A percentile compares a stretch with the other conserved stretches of the same genome.
Evolutionary conservation across 1,140 invertebrate genomes (phyloP).

Genomic region (Protaetia brevitarsis): DNA sequence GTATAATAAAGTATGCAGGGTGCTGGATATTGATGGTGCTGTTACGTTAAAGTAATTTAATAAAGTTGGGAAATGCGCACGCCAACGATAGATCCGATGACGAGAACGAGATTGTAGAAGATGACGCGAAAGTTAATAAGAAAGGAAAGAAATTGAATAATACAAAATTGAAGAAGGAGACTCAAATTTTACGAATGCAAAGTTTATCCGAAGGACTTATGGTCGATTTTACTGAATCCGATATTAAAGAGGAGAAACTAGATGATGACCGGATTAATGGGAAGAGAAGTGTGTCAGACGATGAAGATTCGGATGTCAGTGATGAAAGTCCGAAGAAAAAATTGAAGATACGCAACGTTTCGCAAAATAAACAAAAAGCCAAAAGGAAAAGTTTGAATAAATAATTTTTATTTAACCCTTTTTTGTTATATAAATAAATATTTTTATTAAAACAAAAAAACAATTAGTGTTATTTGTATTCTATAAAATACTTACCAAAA

Average conservation of each 20-base stretch:
- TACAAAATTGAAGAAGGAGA: conserved; percentile 51
- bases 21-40: conserved; percentile 46
- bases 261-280: neutral
- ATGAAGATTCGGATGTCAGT: neutral
- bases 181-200: conserved; percentile 47
- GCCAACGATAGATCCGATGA: conserved; percentile 22
- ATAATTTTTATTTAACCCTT: too few species aligned
- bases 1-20: conserved; percentile 50
- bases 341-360: conserved; percentile 30
- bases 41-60: conserved; percentile 35
- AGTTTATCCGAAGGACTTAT: conserved; percentile 48
- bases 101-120: neutral
- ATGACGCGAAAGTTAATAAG: neutral
- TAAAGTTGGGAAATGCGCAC: conserved; percentile 34
- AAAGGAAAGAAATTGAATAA: conserved; percentile 38
- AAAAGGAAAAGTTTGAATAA: conserved; percentile 24
- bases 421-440: too few species aligned
- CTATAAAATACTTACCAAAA: too few species aligned
- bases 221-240: conserved; percentile 22
- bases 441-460: too few species aligned
- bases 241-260: conserved; percentile 6
- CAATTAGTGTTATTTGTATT: too few species aligned
- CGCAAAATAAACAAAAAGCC: conserved; percentile 23
- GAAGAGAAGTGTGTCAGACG: conserved; percentile 23
- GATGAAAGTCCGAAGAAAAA: conserved; percentile 22